Evolutionary conservation across 2,888 invertebrate genomes (phyloP), one percentile per base, ranked within the genome.

Genomic region (Vanessa cardui): DNA sequence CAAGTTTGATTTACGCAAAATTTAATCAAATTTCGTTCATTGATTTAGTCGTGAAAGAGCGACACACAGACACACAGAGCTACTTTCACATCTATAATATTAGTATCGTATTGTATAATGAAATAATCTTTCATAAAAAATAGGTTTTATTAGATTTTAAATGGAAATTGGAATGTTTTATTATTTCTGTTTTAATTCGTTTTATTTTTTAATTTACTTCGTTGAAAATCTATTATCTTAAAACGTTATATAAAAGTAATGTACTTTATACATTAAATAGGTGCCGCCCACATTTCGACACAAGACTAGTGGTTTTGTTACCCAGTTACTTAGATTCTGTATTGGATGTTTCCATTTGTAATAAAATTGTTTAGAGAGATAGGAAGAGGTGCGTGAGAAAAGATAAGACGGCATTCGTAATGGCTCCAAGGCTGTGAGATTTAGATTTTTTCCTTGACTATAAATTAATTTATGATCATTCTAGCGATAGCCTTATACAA

Each of bases 371-470:
- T 72, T 73, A 67, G 62, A 74, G 63, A 70, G 66, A 64, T 72
- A 73, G 68, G 76, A 76, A 79, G 81, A 83, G 81, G 77, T 76
- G 77, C 85, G 85, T 87, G 86, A 80, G 88, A 87, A 87, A 76
- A 73, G 49, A 69, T 64, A 78, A 74, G 75, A 71, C 50, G 72
- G 65, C 70, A 71, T 69, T 70, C 71, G 76, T 78, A 79, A 76
- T 73, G 60, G 71, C 76, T 70, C 76, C 86, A 89, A 88, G 88
- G 88, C 77, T 81, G 73, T 63, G 62, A 74, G 78, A 78, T 78
- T 74, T 69, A 78, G 79, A 82, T 80, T 75, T 56, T 76, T 78
- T 76, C 79, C 81, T 85, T 82, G 76, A 75, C 81, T 80, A 76
- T 76, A 79, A 79, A 78, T 83, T 82, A 81, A 82, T 79, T 77